phyloP scores from a whole-genome alignment of 2,797 vertebrate species.

The Clarias pachynema region DNA sequence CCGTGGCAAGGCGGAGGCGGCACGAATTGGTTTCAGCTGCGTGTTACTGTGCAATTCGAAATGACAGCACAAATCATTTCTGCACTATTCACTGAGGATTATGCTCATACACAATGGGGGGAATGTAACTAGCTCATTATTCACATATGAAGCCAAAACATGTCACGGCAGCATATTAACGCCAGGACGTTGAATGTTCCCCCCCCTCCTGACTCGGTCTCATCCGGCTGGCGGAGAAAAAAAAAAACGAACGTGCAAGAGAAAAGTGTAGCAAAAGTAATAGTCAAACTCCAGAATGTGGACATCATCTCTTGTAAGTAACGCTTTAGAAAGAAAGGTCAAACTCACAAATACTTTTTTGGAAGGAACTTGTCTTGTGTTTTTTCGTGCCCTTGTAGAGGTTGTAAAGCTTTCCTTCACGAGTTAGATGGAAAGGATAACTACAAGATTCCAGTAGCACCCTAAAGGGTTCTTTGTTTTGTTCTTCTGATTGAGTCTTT shows the following conservation, averaged over 20 bases:
- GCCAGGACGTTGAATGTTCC: slow-evolving; percentile 44
- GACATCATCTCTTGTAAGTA: not conserved
- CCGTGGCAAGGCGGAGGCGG: slow-evolving; percentile 14
- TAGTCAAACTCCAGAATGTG: not conserved
- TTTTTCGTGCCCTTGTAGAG: not conserved
- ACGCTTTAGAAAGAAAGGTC: not conserved
- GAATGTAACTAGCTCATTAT: slow-evolving; percentile 61
- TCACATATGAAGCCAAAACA: slow-evolving; percentile 60
- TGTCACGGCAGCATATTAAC: slow-evolving; percentile 55
- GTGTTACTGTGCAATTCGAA: slow-evolving; percentile 46
- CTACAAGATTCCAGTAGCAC: not conserved
- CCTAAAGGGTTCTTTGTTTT: not conserved
- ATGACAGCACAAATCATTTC: slow-evolving; percentile 54
- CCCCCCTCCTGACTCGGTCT: slow-evolving; percentile 35
- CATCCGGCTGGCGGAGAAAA: slow-evolving; percentile 17
- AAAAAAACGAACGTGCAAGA: slow-evolving; percentile 32
- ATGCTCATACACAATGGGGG: slow-evolving; percentile 54
- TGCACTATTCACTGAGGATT: slow-evolving; percentile 50
- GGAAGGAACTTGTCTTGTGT: not conserved
- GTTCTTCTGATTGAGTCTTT: not conserved
- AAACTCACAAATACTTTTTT: too few species aligned
- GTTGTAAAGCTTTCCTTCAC: not conserved
- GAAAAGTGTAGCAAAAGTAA: not conserved
- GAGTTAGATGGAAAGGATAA: not conserved
- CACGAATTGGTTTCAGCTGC: slow-evolving; percentile 31